These are phyloP conservation scores for Clarias gariepinus DNA, from an alignment of 2,113 vertebrate genomes.

Conservation along the genomic window DNA sequence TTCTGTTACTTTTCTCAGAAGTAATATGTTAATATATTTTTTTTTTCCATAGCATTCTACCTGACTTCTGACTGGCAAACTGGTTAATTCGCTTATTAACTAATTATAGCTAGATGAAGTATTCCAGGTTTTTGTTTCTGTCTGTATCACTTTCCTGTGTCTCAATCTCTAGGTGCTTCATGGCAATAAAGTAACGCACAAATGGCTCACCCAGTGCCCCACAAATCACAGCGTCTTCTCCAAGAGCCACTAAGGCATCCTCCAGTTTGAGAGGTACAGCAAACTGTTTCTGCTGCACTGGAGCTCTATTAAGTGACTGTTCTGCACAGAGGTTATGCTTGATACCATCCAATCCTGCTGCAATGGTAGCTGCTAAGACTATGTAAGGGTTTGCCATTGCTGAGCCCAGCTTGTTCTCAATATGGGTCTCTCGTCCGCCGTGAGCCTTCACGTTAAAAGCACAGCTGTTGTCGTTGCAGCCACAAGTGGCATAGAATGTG, in stretches of 20 bases:
- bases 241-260: conserved; percentile 80
- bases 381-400: conserved; percentile 90
- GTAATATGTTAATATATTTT: not conserved
- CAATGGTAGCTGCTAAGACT: conserved; percentile 85
- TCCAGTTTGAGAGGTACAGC: conserved; percentile 85
- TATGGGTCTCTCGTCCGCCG: conserved; percentile 76
- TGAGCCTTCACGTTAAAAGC: conserved; percentile 88
- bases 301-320: conserved; percentile 61
- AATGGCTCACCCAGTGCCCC: conserved; percentile 85
- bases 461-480: conserved; percentile 86
- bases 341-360: conserved; percentile 88
- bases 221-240: conserved; percentile 78
- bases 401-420: conserved; percentile 89
- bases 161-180: conserved; percentile 92
- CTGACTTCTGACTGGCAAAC: not conserved
- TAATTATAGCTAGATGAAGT: conserved; percentile 81
- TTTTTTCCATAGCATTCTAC: conserved; percentile 40
- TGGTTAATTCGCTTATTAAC: not conserved
- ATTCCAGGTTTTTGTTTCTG: conserved; percentile 89
- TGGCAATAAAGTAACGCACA: conserved; percentile 85
- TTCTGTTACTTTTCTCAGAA: not conserved
- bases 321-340: conserved; percentile 68
- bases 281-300: conserved; percentile 62
- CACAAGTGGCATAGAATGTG: conserved; percentile 77
- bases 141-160: conserved; percentile 85